Percentiles rank a stretch among this genome's conserved stretches.
phyloP scores from a whole-genome alignment of 2,797 vertebrate genomes.

The Philypnodon macrostomus region DNA sequence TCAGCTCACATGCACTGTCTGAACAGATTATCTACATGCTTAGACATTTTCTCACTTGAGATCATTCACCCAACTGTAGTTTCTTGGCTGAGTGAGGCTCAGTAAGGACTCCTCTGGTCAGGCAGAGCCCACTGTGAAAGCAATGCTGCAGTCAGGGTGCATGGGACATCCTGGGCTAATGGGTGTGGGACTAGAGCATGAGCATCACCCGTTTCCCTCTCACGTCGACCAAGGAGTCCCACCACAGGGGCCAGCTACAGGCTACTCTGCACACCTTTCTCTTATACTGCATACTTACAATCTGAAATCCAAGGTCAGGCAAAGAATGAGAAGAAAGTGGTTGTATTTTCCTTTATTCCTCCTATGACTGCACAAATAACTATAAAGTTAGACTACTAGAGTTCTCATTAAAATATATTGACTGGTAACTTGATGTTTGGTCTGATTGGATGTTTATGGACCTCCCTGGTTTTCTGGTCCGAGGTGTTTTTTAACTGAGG shows the following conservation, averaged over 20 bases:
- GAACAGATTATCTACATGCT: conserved; percentile 23
- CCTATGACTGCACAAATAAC: conserved; percentile 7
- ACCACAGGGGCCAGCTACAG: conserved; percentile 54
- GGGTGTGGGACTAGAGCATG: conserved; percentile 44
- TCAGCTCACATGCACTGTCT: conserved; percentile 21
- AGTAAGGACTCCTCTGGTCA: conserved; percentile 31
- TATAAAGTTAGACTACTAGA: too few relatives aligned
- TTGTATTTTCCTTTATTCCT: conserved; percentile 20
- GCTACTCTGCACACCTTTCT: conserved; percentile 34
- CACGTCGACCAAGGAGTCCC: conserved; percentile 44
- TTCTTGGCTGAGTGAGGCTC: conserved; percentile 12
- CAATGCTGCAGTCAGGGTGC: conserved; percentile 19
- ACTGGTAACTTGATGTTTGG: conserved; percentile 35
- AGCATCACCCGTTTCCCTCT: conserved; percentile 41
- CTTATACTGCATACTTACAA: conserved; percentile 27
- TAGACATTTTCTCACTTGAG: conserved; percentile 16
- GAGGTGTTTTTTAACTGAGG: conserved; percentile 55
- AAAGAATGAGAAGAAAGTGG: conserved; percentile 37
- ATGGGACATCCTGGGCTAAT: conserved; percentile 28
- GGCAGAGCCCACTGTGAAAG: conserved; percentile 22
- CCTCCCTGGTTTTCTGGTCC: conserved; percentile 40
- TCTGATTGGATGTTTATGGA: conserved; percentile 51
- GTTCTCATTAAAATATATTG: too few relatives aligned
- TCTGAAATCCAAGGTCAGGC: conserved; percentile 47
- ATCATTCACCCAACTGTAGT: conserved; percentile 10